Conservation (phyloP, 2,113 vertebrate species). For the Seriola rivoliana region DNA sequence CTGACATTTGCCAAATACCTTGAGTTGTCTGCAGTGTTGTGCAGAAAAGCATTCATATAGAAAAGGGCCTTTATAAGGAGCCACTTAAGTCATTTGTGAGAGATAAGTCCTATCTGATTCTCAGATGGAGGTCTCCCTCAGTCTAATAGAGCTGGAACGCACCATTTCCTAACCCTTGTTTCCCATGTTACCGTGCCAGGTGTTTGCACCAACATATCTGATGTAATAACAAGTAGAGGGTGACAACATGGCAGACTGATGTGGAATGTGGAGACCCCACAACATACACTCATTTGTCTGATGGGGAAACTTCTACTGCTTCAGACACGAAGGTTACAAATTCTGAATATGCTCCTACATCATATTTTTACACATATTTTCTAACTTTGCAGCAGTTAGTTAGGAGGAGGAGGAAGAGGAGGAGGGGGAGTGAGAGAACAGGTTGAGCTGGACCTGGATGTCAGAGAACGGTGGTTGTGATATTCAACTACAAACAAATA, state of each 20-base stretch:
- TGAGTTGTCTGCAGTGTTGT: conserved; percentile 18
- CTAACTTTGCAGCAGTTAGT: too few species aligned
- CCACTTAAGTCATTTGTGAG: conserved; percentile 59
- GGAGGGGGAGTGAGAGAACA: too few species aligned
- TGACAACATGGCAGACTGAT: conserved; percentile 28
- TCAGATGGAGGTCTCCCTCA: conserved; percentile 71
- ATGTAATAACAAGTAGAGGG: conserved; percentile 57
- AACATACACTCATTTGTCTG: not conserved
- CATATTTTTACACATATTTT: too few species aligned
- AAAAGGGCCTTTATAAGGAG: conserved; percentile 54
- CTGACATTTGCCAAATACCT: conserved; percentile 12
- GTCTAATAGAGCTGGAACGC: conserved; percentile 31
- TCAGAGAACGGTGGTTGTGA: too few species aligned
- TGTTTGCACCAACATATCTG: conserved; percentile 57
- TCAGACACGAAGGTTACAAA: too few species aligned
- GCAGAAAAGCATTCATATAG: conserved; percentile 59
- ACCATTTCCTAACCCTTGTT: conserved; percentile 46
- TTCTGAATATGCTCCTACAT: too few species aligned
- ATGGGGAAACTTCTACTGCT: not conserved
- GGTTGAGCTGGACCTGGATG: too few species aligned
- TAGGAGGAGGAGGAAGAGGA: too few species aligned
- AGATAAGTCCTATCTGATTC: conserved; percentile 79
- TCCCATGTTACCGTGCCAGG: conserved; percentile 48
- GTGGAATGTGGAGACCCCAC: conserved; percentile 50
- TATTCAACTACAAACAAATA: too few species aligned